These are phyloP conservation scores for Poeciliopsis retropinna DNA, from an alignment of 2,113 vertebrate genomes.

Conservation along the genomic window DNA sequence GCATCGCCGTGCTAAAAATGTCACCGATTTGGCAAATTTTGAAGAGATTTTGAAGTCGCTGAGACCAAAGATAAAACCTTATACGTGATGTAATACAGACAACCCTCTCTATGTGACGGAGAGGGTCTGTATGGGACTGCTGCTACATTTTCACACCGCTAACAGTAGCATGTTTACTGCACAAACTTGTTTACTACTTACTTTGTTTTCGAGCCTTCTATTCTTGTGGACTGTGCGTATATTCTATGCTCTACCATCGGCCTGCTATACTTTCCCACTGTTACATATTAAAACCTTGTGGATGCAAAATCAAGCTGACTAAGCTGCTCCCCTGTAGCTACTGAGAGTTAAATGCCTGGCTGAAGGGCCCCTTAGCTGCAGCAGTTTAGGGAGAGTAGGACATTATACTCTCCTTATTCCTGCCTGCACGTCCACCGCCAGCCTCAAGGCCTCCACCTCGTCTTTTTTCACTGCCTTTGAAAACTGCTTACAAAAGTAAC, in stretches of 20 bases:
- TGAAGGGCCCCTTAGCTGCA: conserved; percentile 19
- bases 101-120: neutral
- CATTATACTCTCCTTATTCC: conserved; percentile 7
- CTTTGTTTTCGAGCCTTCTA: neutral
- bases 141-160: neutral
- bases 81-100: neutral
- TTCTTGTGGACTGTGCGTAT: neutral
- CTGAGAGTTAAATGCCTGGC: conserved; percentile 32
- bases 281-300: conserved; percentile 32
- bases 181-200: neutral
- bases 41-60: neutral
- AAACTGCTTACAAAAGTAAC: conserved; percentile 17
- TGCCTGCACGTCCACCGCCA: conserved; percentile 27
- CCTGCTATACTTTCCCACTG: conserved; percentile 8
- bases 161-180: neutral
- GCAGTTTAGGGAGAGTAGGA: conserved; percentile 3
- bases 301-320: conserved; percentile 40
- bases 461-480: conserved; percentile 38
- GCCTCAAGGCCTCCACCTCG: conserved; percentile 24
- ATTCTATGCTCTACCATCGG: conserved; percentile 9
- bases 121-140: neutral
- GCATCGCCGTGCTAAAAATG: neutral
- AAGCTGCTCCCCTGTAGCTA: conserved; percentile 19
- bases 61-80: neutral
- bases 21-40: neutral